Percentiles rank a stretch among this genome's conserved stretches.
phyloP scores from a whole-genome alignment of 2,113 vertebrate species.

The Psophia crepitans region DNA sequence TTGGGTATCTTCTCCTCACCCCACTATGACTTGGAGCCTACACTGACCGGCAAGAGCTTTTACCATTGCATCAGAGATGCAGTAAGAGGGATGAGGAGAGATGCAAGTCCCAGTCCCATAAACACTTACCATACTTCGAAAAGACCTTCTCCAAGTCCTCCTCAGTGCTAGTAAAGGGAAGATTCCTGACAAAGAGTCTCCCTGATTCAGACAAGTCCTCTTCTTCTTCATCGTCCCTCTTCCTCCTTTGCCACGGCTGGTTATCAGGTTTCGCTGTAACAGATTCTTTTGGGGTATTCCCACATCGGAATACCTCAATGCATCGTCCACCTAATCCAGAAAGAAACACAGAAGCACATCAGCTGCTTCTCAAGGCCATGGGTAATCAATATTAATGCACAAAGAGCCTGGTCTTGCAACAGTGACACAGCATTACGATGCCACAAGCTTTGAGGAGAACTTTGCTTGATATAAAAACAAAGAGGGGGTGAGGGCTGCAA shows the following conservation, averaged over 20 bases:
- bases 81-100: background rate
- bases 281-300: background rate
- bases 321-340: constrained; percentile 81
- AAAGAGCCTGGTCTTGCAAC: background rate
- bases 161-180: constrained; percentile 91
- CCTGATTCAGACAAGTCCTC: constrained; percentile 93
- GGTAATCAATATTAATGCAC: rapidly evolving
- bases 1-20: background rate
- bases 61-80: background rate
- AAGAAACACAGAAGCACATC: background rate
- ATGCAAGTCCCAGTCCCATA: background rate
- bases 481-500: background rate
- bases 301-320: constrained; percentile 82
- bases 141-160: constrained; percentile 89
- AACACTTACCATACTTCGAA: constrained; percentile 78
- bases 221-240: constrained; percentile 86
- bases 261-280: background rate
- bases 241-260: constrained; percentile 70
- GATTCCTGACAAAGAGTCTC: constrained; percentile 90
- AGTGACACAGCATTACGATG: background rate
- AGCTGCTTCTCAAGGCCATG: rapidly evolving
- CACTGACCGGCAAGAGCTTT: background rate
- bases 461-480: background rate
- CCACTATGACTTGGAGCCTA: background rate
- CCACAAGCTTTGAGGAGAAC: background rate